phyloP scores from a whole-genome alignment of 2,888 invertebrate species.

The Anorthoa munda region DNA sequence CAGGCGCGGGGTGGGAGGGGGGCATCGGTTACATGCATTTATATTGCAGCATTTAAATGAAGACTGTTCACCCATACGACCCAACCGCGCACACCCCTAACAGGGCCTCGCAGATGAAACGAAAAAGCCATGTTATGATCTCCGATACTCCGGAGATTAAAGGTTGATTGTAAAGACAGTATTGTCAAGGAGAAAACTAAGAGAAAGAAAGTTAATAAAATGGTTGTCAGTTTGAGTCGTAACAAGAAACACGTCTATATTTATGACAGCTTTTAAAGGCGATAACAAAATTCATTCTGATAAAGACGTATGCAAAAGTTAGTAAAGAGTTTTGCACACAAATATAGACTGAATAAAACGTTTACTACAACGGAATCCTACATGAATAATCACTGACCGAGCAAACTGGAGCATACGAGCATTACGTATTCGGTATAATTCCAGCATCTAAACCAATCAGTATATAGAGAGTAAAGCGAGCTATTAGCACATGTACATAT shows the following conservation, averaged over 20 bases:
- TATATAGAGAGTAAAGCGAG: not conserved
- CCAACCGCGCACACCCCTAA: not conserved
- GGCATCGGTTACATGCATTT: slow-evolving; percentile 57
- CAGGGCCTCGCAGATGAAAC: not conserved
- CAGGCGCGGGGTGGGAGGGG: not conserved
- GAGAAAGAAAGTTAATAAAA: not conserved
- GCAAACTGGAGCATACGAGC: not conserved
- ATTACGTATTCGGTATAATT: not conserved
- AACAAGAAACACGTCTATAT: too few species aligned
- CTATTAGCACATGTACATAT: not conserved
- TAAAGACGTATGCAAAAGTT: not conserved
- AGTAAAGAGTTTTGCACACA: not conserved
- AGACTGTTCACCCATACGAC: slow-evolving; percentile 35
- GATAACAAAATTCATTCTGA: too few species aligned
- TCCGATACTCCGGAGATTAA: slow-evolving; percentile 4
- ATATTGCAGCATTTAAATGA: slow-evolving; percentile 62
- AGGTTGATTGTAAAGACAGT: not conserved
- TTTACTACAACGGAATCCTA: not conserved
- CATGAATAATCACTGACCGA: not conserved
- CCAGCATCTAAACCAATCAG: slow-evolving; percentile 1
- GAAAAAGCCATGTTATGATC: not conserved
- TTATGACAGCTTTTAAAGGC: too few species aligned
- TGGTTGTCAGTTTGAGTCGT: not conserved
- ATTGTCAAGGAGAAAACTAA: not conserved
- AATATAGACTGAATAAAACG: not conserved